A percentile compares a stretch with the other conserved stretches of the same genome.
These are phyloP conservation scores for Ochlodes sylvanus DNA, from an alignment of 2,888 invertebrate genomes.

Conservation along the genomic window DNA sequence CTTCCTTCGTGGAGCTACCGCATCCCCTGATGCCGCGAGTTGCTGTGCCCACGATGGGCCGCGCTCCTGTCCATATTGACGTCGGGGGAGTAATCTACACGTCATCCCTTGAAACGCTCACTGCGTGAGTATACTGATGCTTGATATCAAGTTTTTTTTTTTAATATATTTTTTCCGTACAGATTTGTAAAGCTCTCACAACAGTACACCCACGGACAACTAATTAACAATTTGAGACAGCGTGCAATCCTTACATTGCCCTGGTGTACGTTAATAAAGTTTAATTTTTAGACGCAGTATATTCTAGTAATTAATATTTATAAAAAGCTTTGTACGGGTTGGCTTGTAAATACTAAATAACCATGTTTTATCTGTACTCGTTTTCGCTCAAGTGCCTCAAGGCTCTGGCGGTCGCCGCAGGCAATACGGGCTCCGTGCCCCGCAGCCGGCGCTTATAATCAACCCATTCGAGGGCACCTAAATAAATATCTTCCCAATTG, in stretches of 20 bases:
- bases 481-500: constrained; percentile 52
- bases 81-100: constrained; percentile 99
- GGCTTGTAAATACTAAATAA: too few relatives aligned
- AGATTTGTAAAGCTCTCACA: too few relatives aligned
- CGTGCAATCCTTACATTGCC: too few relatives aligned
- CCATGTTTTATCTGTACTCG: constrained; percentile 45
- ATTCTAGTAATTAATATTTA: constrained; percentile 24
- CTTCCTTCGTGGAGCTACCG: constrained; percentile 74
- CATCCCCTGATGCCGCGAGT: constrained; percentile 95
- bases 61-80: constrained; percentile 98
- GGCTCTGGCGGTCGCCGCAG: constrained; percentile 42
- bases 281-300: neutral
- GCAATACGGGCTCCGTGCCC: constrained; percentile 41
- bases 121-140: constrained; percentile 88
- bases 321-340: constrained; percentile 16
- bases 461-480: constrained; percentile 54
- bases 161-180: too few relatives aligned
- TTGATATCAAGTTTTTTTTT: too few relatives aligned
- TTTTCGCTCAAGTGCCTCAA: constrained; percentile 11
- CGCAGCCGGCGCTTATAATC: constrained; percentile 59
- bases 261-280: neutral
- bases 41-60: constrained; percentile 95
- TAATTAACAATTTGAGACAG: too few relatives aligned
- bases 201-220: too few relatives aligned
- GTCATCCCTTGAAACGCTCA: constrained; percentile 97